Base-by-base conservation (phyloP, 2,888 invertebrate genomes). In the Bombylius discolor region DNA sequence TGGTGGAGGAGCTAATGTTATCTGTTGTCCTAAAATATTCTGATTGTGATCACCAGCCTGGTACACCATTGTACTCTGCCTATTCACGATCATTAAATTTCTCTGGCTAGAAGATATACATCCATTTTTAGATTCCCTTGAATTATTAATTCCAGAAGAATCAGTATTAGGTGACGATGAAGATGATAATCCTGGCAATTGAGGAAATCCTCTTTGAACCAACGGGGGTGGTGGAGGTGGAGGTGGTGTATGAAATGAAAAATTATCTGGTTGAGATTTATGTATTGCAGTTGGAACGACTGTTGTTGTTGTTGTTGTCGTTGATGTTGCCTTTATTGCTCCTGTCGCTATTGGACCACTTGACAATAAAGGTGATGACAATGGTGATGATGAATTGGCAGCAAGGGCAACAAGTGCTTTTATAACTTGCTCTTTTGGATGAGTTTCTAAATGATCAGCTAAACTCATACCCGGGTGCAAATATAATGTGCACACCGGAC, bases 371-470 rank as follows among this genome's bases (percentile, higher is more conserved):
- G 61, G 13, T 61, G 62, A 31, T 60, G 52, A 42, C 51, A 62
- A 8, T 39, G 39, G 7, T 9, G 6, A 4, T 42, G 39, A 5
- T 4, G 39, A 11, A 11, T 7, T 42, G 8, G 56, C 39, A 32
- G 56, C 50, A 14, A 56, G 51, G 46, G 44, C 12, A 34, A 82
- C 72, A 60, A 91, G 76, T 33, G 90, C 90, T 70, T 84, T 87
- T 64, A 90, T 90, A 52, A 91, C 89, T 74, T 89, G 89, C 65
- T 89, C 89, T 72, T 90, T 90, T 47, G 90, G 89, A 77, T 90
- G 90, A 34, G 89, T 89, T 68, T 87, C 84, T 71, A 91, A 78
- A 71, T 90, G 90, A 61, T 81, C 81, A 69, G 87, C 86, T 64
- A 90, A 76, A 58, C 85, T 82, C 77, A 90, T 90, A 56, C 89